Evolutionary conservation across 2,113 vertebrate genomes (phyloP).

Genomic region (Agelaius tricolor): DNA sequence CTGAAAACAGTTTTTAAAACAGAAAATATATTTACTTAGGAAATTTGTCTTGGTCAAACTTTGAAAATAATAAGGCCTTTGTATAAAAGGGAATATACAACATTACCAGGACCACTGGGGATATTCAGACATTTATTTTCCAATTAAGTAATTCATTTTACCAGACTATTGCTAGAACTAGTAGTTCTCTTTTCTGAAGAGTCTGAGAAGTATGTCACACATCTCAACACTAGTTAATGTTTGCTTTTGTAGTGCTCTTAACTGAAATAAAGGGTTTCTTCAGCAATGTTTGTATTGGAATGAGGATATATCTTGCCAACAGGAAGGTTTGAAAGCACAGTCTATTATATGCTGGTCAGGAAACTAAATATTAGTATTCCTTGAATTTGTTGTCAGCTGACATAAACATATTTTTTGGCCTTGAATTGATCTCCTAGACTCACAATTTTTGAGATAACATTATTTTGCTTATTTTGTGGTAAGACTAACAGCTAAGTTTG

Average conservation of each 20-base stretch:
- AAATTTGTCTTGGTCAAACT: not conserved
- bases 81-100: not conserved
- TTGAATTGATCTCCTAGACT: not conserved
- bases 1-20: not conserved
- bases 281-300: conserved; percentile 8
- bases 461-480: not conserved
- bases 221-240: not conserved
- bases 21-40: conserved; percentile 11
- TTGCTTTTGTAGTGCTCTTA: not conserved
- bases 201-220: not conserved
- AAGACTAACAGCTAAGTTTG: not conserved
- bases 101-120: not conserved
- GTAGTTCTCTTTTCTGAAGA: not conserved
- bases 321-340: not conserved
- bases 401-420: not conserved
- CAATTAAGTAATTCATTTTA: not conserved
- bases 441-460: not conserved
- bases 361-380: not conserved
- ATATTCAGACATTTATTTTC: conserved; percentile 31
- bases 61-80: not conserved
- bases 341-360: not conserved
- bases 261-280: conserved; percentile 33
- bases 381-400: not conserved
- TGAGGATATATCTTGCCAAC: not conserved
- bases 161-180: not conserved